A percentile compares a stretch with the other conserved stretches of the same genome.
Evolutionary conservation across 2,113 vertebrate genomes (phyloP).

Genomic region (Peucedramus taeniatus): DNA sequence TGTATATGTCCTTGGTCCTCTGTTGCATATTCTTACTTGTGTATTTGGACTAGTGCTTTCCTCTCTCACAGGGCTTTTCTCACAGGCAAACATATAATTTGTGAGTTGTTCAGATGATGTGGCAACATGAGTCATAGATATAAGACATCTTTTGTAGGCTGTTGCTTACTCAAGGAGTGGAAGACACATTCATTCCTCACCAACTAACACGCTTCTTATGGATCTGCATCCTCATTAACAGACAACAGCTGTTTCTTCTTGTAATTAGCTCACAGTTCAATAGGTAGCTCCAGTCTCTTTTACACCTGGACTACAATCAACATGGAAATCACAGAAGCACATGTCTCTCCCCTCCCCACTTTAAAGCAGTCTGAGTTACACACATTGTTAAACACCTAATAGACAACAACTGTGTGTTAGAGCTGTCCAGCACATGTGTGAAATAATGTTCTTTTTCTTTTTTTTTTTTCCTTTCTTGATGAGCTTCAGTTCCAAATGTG

Average conservation of each 20-base stretch:
- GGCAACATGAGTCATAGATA: background rate
- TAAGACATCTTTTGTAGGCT: background rate
- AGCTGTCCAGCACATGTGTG: constrained; percentile 8
- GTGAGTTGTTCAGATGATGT: background rate
- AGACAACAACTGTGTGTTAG: constrained; percentile 51
- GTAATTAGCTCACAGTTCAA: constrained; percentile 81
- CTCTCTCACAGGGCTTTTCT: background rate
- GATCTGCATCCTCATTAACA: constrained; percentile 72
- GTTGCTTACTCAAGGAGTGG: background rate
- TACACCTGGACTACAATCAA: constrained; percentile 73
- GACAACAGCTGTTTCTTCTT: constrained; percentile 77
- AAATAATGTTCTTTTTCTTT: background rate
- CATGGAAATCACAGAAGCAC: constrained; percentile 69
- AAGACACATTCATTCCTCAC: constrained; percentile 34
- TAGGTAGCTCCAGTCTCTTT: constrained; percentile 69
- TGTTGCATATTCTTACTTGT: background rate
- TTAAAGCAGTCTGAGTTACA: constrained; percentile 68
- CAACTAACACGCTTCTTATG: background rate
- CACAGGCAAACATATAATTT: background rate
- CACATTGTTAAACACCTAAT: constrained; percentile 75
- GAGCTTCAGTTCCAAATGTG: constrained; percentile 11
- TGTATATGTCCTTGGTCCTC: background rate
- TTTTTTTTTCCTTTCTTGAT: background rate
- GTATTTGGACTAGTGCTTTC: background rate
- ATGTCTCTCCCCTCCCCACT: constrained; percentile 28